Percentiles rank a stretch among this genome's conserved stretches.
Evolutionary conservation across 2,113 vertebrate genomes (phyloP).

Genomic region (Colaptes auratus): DNA sequence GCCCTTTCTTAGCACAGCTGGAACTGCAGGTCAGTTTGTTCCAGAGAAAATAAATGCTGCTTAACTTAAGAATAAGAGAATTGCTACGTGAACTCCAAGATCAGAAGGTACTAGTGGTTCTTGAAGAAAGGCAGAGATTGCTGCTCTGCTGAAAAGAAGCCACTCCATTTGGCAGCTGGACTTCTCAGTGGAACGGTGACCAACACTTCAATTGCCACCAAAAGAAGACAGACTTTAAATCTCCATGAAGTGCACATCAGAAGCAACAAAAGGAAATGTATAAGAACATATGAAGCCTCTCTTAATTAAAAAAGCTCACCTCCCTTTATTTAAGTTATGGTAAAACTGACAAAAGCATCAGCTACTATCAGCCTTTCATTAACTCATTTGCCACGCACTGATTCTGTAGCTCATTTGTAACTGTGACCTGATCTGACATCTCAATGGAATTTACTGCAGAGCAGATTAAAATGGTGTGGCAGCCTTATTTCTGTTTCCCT

Average conservation of each 20-base stretch:
- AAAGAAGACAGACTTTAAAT: background rate
- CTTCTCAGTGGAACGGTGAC: background rate
- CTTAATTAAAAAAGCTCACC: background rate
- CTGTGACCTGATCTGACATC: background rate
- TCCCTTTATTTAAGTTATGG: background rate
- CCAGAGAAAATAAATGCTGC: background rate
- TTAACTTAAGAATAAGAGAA: background rate
- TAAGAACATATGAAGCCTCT: background rate
- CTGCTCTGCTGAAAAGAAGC: background rate
- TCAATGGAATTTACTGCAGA: background rate
- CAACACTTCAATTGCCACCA: background rate
- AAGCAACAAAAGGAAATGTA: background rate
- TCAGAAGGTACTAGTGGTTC: background rate
- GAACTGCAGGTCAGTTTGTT: background rate
- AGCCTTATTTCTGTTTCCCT: background rate
- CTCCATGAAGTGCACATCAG: background rate
- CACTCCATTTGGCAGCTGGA: background rate
- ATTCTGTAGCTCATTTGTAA: background rate
- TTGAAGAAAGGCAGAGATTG: background rate
- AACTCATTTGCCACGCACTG: background rate
- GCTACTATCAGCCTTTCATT: background rate
- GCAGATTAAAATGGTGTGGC: background rate
- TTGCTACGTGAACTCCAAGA: background rate
- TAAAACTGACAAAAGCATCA: background rate
- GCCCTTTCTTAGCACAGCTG: background rate